A percentile compares a stretch with the other conserved stretches of the same genome.
Conservation (phyloP, 2,797 vertebrate genomes). For the Acridotheres tristis region DNA sequence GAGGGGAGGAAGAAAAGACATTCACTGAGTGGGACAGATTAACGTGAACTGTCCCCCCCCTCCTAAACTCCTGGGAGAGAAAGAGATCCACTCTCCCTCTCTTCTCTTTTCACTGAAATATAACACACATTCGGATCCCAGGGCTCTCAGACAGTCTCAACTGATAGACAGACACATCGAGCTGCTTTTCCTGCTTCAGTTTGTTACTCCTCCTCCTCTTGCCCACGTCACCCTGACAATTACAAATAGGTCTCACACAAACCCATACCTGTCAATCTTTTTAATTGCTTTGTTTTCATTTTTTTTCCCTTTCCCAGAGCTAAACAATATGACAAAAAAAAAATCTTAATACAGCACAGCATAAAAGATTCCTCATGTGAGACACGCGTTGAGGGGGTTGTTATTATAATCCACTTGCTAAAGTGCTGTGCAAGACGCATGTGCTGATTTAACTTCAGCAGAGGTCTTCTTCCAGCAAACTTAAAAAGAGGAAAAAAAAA, state of each 20-base stretch:
- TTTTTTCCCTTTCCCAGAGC: constrained; percentile 64
- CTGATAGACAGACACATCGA: constrained; percentile 99
- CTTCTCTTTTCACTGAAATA: constrained; percentile 88
- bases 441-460: constrained; percentile 59
- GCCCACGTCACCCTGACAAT: constrained; percentile 98
- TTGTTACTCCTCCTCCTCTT: constrained; percentile 94
- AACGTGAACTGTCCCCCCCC: constrained; percentile 80
- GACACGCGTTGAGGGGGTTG: constrained; percentile 52
- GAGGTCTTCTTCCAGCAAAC: constrained; percentile 53
- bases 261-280: constrained; percentile 98
- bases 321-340: constrained; percentile 81
- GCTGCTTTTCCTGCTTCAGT: constrained; percentile 93
- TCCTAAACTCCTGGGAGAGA: constrained; percentile 89
- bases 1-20: constrained; percentile 73
- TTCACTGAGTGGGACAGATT: constrained; percentile 84
- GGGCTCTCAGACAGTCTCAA: constrained; percentile 97
- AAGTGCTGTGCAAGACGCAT: constrained; percentile 60
- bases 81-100: constrained; percentile 82
- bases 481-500: neutral
- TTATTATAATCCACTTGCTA: constrained; percentile 61
- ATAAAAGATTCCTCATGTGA: constrained; percentile 69
- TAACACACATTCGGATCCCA: constrained; percentile 92
- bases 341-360: constrained; percentile 74
- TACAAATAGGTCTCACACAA: constrained; percentile 88
- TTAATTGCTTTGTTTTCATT: constrained; percentile 96